A percentile compares a stretch with the other conserved stretches of the same genome.
Conservation (phyloP, 2,113 vertebrate genomes). For the Zonotrichia leucophrys region DNA sequence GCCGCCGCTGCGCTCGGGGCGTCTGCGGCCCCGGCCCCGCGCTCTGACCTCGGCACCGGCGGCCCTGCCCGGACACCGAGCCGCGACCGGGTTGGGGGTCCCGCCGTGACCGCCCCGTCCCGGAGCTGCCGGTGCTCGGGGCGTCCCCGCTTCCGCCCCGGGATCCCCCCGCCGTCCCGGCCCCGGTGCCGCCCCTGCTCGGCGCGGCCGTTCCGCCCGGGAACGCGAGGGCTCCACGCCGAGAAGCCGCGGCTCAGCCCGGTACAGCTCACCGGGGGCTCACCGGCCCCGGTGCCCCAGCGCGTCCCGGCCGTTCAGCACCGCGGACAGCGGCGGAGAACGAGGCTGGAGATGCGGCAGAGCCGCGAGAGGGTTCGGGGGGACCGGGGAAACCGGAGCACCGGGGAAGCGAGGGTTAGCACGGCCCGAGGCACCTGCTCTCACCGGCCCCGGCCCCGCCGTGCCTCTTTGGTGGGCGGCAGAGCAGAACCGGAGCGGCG, state of each 20-base stretch:
- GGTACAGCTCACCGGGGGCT: not conserved
- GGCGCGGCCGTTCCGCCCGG: not conserved
- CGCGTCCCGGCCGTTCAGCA: not conserved
- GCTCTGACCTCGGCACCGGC: not conserved
- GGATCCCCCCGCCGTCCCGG: too few species aligned
- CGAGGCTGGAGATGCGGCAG: not conserved
- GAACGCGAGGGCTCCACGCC: not conserved
- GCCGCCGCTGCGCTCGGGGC: not conserved
- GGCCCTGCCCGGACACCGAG: not conserved
- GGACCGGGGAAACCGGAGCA: not conserved
- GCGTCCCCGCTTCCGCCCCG: fast-evolving
- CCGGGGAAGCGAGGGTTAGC: not conserved
- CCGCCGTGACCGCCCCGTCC: not conserved
- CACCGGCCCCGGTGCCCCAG: not conserved
- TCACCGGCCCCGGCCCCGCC: not conserved
- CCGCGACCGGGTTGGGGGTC: fast-evolving
- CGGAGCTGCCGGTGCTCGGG: not conserved
- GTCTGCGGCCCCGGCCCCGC: not conserved
- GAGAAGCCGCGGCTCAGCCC: not conserved
- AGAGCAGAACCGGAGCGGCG: too few species aligned
- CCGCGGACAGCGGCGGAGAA: not conserved
- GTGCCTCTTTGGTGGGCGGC: not conserved
- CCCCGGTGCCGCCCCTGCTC: not conserved
- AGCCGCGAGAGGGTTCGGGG: not conserved
- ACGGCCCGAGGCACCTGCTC: not conserved